Evolutionary conservation across 1,140 invertebrate genomes (phyloP).

Genomic region (Bursaphelenchus mucronatus): DNA sequence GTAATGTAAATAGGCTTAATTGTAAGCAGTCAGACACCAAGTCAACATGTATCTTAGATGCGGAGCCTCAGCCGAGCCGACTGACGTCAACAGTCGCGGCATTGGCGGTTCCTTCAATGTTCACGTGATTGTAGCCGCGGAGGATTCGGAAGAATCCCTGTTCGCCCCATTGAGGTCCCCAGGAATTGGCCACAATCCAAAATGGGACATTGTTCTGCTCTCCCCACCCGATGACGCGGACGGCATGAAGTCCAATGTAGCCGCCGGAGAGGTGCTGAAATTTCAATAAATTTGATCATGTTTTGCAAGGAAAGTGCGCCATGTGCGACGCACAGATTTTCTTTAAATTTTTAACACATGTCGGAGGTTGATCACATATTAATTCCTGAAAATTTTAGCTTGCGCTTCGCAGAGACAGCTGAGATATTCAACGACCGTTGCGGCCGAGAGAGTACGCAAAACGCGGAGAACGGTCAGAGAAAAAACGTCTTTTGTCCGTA

Average conservation of each 20-base stretch:
- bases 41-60: neutral
- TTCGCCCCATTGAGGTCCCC: slow-evolving; percentile 75
- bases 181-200: slow-evolving; percentile 86
- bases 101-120: slow-evolving; percentile 76
- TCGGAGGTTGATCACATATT: too few relatives aligned
- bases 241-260: slow-evolving; percentile 77
- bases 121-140: slow-evolving; percentile 75
- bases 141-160: slow-evolving; percentile 78
- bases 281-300: slow-evolving; percentile 63
- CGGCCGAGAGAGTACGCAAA: too few relatives aligned
- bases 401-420: too few relatives aligned
- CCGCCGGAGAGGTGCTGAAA: slow-evolving; percentile 65
- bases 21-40: neutral
- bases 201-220: slow-evolving; percentile 72
- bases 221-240: slow-evolving; percentile 82
- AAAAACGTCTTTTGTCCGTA: too few relatives aligned
- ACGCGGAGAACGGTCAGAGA: too few relatives aligned
- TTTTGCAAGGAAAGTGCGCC: too few relatives aligned
- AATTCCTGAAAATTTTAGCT: too few relatives aligned
- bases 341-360: too few relatives aligned
- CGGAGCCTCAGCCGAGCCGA: neutral
- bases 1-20: too few relatives aligned
- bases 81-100: neutral
- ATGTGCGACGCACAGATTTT: too few relatives aligned
- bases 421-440: too few relatives aligned